Base-by-base conservation (phyloP, 2,888 invertebrate species). In the Andrena hattorfiana region DNA sequence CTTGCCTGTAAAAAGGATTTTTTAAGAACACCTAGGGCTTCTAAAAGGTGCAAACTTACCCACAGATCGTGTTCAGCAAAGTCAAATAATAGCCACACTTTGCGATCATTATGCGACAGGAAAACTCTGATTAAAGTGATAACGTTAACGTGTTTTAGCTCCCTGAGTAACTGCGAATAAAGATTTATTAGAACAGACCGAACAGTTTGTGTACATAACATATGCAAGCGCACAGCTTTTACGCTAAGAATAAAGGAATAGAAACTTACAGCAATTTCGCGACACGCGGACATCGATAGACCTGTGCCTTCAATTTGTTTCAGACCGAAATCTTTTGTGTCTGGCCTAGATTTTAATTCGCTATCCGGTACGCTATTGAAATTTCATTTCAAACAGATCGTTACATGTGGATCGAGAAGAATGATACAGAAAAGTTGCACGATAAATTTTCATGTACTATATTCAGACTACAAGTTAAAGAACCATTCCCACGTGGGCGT, bases 221-320 rank as follows among this genome's bases (percentile, higher is more conserved):
- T 30, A 7, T 51, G 66, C 0, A n/a, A 5, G 28, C 35, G 8
- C 7, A 8, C 26, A 1, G 71, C 23, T 54, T 32, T 16, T 20
- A 0, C 0, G 23, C 23, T 2, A 4, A n/a, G 0, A 0, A 49
- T 10, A 13, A 10, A 28, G 10, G 3, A n/a, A 35, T 16, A 8
- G 2, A 23, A 62, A 95, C 97, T 96, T 95, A 98, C 97, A 74
- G 99, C 99, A 87, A 99, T 99, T 96, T 99, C 99, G 92, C 99
- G 95, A 94, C 99, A 99, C 16, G 99, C 99, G 30, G 99, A 99
- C 99, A 99, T 99, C 0, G 99, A 99, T 30, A 99, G 96, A 0
- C 99, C 99, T 54, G 99, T 98, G 10, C 99, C 99, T 95, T 99
- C 99, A 72, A 99, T 99, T 95, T 99, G 99, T 94, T 99, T 99